Base-by-base conservation (phyloP, 2,888 invertebrate genomes). In the Acanthosoma haemorrhoidale region DNA sequence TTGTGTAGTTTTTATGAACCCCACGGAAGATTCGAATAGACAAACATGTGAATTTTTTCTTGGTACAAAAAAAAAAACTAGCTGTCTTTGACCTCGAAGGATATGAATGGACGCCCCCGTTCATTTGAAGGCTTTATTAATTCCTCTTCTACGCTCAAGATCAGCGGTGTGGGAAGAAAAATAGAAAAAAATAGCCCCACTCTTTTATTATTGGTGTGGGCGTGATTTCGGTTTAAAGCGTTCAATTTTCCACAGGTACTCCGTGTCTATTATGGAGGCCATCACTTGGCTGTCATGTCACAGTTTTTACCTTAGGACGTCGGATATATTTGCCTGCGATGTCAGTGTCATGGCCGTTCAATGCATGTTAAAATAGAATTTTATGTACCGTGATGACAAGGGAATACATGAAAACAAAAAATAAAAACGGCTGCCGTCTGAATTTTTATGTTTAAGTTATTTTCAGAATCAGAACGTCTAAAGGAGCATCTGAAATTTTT, bases 181-280 rank as follows among this genome's bases (percentile, higher is more conserved):
- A 51, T 51, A 25, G 25, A 25, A 25, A 51, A 51, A 51, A 25
- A 51, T 25, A 29, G 29, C n/a, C n/a, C n/a, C n/a, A 13, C 25
- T 29, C 51, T 25, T 25, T 51, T 51, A 25, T 25, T 6, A 5
- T n/a, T 25, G 51, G 13, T 3, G 51, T 25, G 25, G n/a, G 5
- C 51, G 51, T 51, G 51, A 51, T 51, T 51, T 51, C 51, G 51
- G 51, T 25, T 51, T 51, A 25, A 51, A 51, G 51, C 21, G 25
- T 51, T 51, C 51, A 8, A 51, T 51, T 51, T 51, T 51, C n/a
- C 51, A 51, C 51, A 51, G 43, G 43, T 21, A 3, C 51, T 51
- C 51, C 25, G 3, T 4, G 25, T 51, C 51, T 25, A 25, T 51
- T 51, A 51, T 51, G 51, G 21, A 25, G 51, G 51, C 51, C 5